phyloP scores from a whole-genome alignment of 2,888 invertebrate genomes.

The Chrysolina haemoptera region DNA sequence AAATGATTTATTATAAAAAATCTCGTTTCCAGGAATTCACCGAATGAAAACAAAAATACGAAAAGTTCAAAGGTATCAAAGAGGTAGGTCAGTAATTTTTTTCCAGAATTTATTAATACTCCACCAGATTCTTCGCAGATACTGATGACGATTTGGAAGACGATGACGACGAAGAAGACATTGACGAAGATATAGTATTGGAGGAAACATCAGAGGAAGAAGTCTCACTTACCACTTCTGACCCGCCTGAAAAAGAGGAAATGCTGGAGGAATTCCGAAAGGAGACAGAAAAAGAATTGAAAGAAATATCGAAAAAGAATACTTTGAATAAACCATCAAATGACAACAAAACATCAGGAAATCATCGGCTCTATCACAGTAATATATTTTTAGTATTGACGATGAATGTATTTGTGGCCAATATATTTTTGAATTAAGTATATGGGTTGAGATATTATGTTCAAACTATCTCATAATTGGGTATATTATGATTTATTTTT shows the following conservation, averaged over 20 bases:
- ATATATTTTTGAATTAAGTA: not conserved
- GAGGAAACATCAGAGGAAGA: conserved; percentile 39
- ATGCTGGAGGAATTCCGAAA: conserved; percentile 23
- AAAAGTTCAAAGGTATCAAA: not conserved
- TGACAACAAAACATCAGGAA: not conserved
- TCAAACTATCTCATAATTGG: no score
- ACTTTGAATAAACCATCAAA: not conserved
- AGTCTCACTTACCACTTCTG: conserved; percentile 8
- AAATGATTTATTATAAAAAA: no score
- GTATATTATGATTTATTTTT: no score
- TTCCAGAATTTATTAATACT: not conserved
- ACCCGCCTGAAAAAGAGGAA: conserved; percentile 40
- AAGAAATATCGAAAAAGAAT: conserved; percentile 16
- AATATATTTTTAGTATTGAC: not conserved
- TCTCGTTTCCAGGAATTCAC: no score
- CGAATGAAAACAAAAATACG: not conserved
- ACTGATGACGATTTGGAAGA: conserved; percentile 42
- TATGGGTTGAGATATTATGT: no score
- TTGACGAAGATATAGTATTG: conserved; percentile 43
- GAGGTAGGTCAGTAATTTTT: conserved; percentile 8
- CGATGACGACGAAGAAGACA: conserved; percentile 41
- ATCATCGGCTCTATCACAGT: not conserved
- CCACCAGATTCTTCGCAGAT: not conserved
- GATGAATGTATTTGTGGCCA: not conserved
- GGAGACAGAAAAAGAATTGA: conserved; percentile 21